Conservation (phyloP, 2,888 invertebrate genomes). For the Nomada hirtipes region DNA sequence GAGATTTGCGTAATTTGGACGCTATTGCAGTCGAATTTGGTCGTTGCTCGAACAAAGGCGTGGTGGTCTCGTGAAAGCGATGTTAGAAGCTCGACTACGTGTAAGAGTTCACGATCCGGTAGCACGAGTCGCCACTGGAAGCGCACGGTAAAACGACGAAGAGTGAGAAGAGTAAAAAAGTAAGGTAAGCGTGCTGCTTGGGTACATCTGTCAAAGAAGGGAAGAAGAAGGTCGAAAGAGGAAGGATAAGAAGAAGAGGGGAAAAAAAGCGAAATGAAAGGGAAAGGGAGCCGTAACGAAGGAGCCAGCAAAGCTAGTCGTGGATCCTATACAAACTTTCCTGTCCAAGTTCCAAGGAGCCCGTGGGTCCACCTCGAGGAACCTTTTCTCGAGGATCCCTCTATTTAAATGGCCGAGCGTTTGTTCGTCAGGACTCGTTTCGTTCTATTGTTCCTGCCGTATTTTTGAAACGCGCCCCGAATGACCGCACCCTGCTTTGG, state of each 20-base stretch:
- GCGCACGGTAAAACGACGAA: constrained; percentile 27
- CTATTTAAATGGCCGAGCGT: constrained; percentile 77
- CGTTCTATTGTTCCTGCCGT: constrained; percentile 78
- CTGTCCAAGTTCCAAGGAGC: constrained; percentile 66
- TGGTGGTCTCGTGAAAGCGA: constrained; percentile 56
- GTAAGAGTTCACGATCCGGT: constrained; percentile 56
- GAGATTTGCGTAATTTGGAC: constrained; percentile 1
- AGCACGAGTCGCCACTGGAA: constrained; percentile 48
- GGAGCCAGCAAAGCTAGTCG: constrained; percentile 57
- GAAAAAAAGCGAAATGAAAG: constrained; percentile 12
- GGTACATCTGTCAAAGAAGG: constrained; percentile 68
- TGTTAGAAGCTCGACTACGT: constrained; percentile 66
- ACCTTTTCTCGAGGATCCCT: constrained; percentile 70
- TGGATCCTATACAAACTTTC: constrained; percentile 72
- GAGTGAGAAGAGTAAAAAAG: constrained; percentile 14
- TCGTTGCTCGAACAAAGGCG: constrained; percentile 60
- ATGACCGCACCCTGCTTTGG: constrained; percentile 46
- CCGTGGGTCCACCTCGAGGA: constrained; percentile 68
- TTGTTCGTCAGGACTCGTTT: constrained; percentile 70
- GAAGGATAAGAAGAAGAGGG: constrained; percentile 34
- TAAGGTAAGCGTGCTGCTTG: constrained; percentile 53
- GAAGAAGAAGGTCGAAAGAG: constrained; percentile 41
- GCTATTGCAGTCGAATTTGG: constrained; percentile 29
- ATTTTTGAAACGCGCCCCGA: constrained; percentile 75
- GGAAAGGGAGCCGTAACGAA: constrained; percentile 60